These are phyloP conservation scores for Alviniconcha marisindica DNA, from an alignment of 1,140 invertebrate species.

Conservation along the genomic window DNA sequence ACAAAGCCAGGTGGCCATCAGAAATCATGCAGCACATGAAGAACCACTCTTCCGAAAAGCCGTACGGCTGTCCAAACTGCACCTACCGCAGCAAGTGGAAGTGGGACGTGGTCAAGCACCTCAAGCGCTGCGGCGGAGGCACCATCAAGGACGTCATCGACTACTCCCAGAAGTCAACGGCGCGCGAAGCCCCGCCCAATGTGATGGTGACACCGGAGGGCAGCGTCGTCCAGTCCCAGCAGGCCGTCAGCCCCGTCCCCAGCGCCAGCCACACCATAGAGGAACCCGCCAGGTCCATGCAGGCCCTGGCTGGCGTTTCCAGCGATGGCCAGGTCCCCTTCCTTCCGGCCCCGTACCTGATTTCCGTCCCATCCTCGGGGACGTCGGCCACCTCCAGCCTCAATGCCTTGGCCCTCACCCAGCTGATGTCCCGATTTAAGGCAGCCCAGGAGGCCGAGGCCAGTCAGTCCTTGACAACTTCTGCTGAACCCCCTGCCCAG, in stretches of 20 bases:
- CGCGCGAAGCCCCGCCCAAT: constrained; percentile 63
- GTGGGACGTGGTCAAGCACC: constrained; percentile 77
- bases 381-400: not conserved
- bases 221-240: constrained; percentile 50
- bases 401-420: not conserved
- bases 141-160: constrained; percentile 75
- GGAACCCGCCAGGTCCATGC: not conserved
- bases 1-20: constrained; percentile 74
- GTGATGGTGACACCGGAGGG: constrained; percentile 66
- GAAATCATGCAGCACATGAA: constrained; percentile 77
- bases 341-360: not conserved
- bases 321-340: not conserved
- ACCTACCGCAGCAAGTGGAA: constrained; percentile 76
- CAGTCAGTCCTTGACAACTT: not conserved
- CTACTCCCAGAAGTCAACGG: constrained; percentile 59
- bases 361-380: not conserved
- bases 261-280: constrained; percentile 13
- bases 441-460: not conserved
- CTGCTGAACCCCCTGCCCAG: not conserved
- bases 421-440: not conserved
- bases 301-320: not conserved
- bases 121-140: constrained; percentile 74
- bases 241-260: not conserved
- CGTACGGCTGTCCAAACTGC: constrained; percentile 74
- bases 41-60: constrained; percentile 76